Base-by-base conservation (phyloP, 2,113 vertebrate genomes). In the Miniopterus natalensis region DNA sequence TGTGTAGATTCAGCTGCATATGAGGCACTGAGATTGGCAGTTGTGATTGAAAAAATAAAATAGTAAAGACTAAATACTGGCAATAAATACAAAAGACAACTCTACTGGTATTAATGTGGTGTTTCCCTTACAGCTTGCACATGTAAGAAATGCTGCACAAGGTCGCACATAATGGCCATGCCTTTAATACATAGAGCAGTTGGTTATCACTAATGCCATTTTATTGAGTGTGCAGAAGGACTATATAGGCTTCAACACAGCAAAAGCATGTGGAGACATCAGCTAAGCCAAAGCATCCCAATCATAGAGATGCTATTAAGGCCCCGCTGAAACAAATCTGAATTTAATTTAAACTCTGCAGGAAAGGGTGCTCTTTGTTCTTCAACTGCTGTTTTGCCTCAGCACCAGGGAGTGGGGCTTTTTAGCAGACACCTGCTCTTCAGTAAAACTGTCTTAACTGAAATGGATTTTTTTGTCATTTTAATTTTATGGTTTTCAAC, bases 291-390 rank as follows among this genome's bases (percentile, higher is more conserved):
- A 88, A 94, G 66, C 57, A 42, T 20, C 36, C 84, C 74, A 89
- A 70, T 92, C 92, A 14, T 21, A 95, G 96, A 96, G 95, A 73
- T 93, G 85, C 96, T 92, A 97, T 97, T 97, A 98, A 98, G 78
- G 92, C 83, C 96, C 97, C 75, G 97, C 97, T 98, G 98, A 97
- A 98, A 97, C 92, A 98, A 98, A 98, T 94, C 96, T 96, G 97
- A 96, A 96, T 97, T 98, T 97, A 96, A 98, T 98, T 98, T 98
- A 8, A 29, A n/a, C 97, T 97, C 97, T 2, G 93, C 75, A 80
- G 97, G 98, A 96, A 88, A 95, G 80, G 70, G 21, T 7, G 7
- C 74, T 94, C 92, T 59, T 95, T 96, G 84, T 87, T 91, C 94
- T 81, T 92, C 92, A 71, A 84, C 96, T 95, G 94, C 85, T 97